Evolutionary conservation across 2,888 invertebrate genomes (phyloP).

Genomic region (Poecilobothrus nobilitatus): DNA sequence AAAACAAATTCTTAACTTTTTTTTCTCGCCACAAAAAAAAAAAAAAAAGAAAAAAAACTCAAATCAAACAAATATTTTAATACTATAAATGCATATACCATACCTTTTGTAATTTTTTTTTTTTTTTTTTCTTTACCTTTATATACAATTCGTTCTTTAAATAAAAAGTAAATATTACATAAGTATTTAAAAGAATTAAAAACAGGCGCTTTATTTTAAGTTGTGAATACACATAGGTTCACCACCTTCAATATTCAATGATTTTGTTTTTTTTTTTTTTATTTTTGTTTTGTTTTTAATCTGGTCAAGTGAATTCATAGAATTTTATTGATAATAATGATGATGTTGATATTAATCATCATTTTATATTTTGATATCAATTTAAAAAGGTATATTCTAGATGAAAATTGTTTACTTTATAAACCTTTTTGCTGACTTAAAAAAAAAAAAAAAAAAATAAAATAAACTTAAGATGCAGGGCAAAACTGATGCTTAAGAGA

Average conservation of each 20-base stretch:
- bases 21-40: not conserved
- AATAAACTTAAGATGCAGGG: too few species aligned
- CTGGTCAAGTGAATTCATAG: not conserved
- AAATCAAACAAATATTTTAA: not conserved
- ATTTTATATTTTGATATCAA: too few species aligned
- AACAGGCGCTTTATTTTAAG: not conserved
- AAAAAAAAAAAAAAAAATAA: too few species aligned
- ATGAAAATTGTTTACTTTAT: too few species aligned
- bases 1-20: too few species aligned
- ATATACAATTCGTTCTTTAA: too few species aligned
- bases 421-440: too few species aligned
- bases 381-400: too few species aligned
- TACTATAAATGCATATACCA: not conserved
- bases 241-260: conserved; percentile 1
- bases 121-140: not conserved
- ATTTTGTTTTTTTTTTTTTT: not conserved
- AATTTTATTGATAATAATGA: not conserved
- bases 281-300: not conserved
- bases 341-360: too few species aligned
- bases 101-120: not conserved
- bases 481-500: too few species aligned
- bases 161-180: too few species aligned
- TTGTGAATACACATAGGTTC: not conserved
- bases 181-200: not conserved
- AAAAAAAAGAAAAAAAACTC: too few species aligned